phyloP scores from a whole-genome alignment of 2,888 invertebrate genomes.

The Congeria kusceri region DNA sequence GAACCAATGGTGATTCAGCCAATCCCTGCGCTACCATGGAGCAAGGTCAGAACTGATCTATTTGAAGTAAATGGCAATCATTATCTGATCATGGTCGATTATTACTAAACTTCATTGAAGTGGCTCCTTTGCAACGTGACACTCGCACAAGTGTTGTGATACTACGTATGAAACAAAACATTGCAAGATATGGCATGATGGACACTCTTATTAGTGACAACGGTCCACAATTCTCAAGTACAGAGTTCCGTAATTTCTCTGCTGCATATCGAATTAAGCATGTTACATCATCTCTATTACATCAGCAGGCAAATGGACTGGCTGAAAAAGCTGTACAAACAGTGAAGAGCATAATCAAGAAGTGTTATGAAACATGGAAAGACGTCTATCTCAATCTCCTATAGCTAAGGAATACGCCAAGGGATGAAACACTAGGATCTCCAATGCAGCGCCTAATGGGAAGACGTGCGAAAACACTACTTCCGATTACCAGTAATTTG shows the following conservation, averaged over 20 bases:
- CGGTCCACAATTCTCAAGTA: conserved; percentile 46
- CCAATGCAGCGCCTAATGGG: conserved; percentile 57
- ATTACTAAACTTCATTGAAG: conserved; percentile 34
- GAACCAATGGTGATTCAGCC: conserved; percentile 28
- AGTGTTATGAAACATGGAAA: conserved; percentile 29
- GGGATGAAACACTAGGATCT: conserved; percentile 36
- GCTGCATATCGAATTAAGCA: conserved; percentile 13
- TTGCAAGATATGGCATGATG: conserved; percentile 58
- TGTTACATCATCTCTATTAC: conserved; percentile 51
- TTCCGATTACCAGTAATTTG: conserved; percentile 34
- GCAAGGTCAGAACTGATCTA: conserved; percentile 32
- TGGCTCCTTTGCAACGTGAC: conserved; percentile 22
- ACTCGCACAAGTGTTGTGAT: conserved; percentile 19
- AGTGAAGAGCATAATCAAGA: conserved; percentile 41
- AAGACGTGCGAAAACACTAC: conserved; percentile 46
- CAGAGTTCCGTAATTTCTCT: conserved; percentile 36
- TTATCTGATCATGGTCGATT: conserved; percentile 42
- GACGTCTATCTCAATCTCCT: conserved; percentile 24
- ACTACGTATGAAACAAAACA: conserved; percentile 40
- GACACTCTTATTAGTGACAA: conserved; percentile 52
- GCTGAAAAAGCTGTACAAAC: conserved; percentile 53
- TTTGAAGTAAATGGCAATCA: conserved; percentile 32
- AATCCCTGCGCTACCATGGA: conserved; percentile 17
- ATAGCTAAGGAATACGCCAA: conserved; percentile 24
- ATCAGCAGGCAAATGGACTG: conserved; percentile 63